Evolutionary conservation across 2,113 vertebrate species (phyloP).

Genomic region (Condylura cristata): DNA sequence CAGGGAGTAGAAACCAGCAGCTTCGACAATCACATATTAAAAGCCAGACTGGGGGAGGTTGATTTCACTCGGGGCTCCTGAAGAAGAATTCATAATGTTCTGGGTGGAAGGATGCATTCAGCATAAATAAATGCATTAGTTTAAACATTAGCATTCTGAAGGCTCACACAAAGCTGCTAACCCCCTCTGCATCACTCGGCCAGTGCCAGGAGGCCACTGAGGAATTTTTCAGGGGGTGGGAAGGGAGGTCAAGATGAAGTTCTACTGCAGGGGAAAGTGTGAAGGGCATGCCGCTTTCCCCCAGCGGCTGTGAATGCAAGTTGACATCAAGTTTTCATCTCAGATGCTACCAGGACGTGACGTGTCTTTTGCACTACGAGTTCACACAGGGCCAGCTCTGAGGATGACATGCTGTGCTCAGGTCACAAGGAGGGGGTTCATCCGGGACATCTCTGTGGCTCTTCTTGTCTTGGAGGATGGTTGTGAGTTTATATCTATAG

Average conservation of each 20-base stretch:
- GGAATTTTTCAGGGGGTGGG: background rate
- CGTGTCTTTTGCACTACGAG: background rate
- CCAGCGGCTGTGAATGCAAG: background rate
- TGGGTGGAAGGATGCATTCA: slow-evolving; percentile 41
- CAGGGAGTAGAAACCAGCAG: background rate
- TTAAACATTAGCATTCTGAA: slow-evolving; percentile 43
- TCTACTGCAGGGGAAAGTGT: background rate
- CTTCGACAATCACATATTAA: background rate
- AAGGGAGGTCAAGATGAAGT: background rate
- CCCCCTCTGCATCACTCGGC: background rate
- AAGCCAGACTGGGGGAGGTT: background rate
- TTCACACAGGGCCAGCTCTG: background rate
- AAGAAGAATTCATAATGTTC: slow-evolving; percentile 56
- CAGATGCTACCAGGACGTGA: background rate
- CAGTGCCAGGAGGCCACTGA: background rate
- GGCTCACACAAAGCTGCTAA: background rate
- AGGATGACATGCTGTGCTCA: background rate
- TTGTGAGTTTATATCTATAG: background rate
- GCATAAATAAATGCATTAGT: slow-evolving; percentile 65
- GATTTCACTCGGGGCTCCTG: slow-evolving; percentile 32
- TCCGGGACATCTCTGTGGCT: background rate
- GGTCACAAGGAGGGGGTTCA: background rate
- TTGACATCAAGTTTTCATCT: background rate
- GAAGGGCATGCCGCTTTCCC: background rate
- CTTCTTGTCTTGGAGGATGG: background rate